Conservation (phyloP, 1,140 invertebrate genomes). For the Paraescarpia echinospica region DNA sequence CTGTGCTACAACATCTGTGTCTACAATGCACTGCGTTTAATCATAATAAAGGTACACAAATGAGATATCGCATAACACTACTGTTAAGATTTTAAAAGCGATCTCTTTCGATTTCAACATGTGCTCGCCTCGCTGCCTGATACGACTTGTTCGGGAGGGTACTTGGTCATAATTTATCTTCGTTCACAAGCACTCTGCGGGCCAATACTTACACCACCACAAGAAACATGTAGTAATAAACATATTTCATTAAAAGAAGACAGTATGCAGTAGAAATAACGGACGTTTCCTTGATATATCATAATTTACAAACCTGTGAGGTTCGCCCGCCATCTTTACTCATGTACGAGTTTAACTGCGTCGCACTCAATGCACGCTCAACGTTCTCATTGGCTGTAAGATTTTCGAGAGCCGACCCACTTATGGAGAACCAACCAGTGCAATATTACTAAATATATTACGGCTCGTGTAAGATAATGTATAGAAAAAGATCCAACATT, state of each 20-base stretch:
- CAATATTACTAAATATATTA: not conserved
- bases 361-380: not conserved
- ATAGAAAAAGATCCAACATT: no score
- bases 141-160: not conserved
- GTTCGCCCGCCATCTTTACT: not conserved
- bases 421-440: not conserved
- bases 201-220: not conserved
- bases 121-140: conserved; percentile 2
- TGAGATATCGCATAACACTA: not conserved
- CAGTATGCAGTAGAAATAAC: not conserved
- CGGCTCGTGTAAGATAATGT: no score
- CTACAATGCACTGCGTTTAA: not conserved
- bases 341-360: not conserved
- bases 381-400: not conserved
- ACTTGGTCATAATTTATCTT: not conserved
- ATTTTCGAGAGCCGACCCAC: not conserved
- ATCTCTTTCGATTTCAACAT: not conserved
- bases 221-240: not conserved
- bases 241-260: not conserved
- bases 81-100: not conserved
- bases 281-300: not conserved
- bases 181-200: not conserved
- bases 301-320: not conserved
- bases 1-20: not conserved
- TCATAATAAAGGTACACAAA: not conserved